These are phyloP conservation scores for Nasonia vitripennis DNA, from an alignment of 1,140 invertebrate genomes.

Conservation along the genomic window DNA sequence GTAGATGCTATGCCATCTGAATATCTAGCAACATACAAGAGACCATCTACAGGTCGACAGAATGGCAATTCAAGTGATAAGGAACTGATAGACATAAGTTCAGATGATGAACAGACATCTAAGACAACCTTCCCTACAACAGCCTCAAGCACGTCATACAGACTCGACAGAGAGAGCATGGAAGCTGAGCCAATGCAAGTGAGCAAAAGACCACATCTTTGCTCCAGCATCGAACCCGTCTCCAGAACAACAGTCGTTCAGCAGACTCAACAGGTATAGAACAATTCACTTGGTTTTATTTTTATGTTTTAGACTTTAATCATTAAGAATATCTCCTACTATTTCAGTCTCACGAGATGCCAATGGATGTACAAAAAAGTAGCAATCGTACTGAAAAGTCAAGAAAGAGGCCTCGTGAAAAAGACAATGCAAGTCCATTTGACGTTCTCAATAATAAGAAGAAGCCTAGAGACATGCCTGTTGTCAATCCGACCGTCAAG, in stretches of 20 bases:
- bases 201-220: conserved; percentile 30
- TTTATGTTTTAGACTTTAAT: background rate
- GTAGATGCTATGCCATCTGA: conserved; percentile 56
- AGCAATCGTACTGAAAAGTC: conserved; percentile 54
- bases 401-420: conserved; percentile 70
- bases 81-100: conserved; percentile 75
- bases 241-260: conserved; percentile 25
- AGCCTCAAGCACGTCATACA: background rate
- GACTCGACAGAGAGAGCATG: conserved; percentile 7
- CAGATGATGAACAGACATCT: conserved; percentile 68
- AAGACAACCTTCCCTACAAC: conserved; percentile 56
- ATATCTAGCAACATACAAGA: conserved; percentile 68
- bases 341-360: conserved; percentile 47
- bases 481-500: conserved; percentile 75
- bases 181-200: conserved; percentile 19
- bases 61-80: conserved; percentile 73
- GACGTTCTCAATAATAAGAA: conserved; percentile 54
- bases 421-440: conserved; percentile 71
- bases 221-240: background rate
- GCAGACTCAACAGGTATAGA: background rate
- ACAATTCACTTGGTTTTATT: background rate
- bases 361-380: conserved; percentile 26
- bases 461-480: conserved; percentile 62
- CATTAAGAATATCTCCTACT: background rate
- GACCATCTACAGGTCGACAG: conserved; percentile 52